A percentile compares a stretch with the other conserved stretches of the same genome.
Evolutionary conservation across 2,888 invertebrate species (phyloP).

Genomic region (Macrosoma leucophasiata): DNA sequence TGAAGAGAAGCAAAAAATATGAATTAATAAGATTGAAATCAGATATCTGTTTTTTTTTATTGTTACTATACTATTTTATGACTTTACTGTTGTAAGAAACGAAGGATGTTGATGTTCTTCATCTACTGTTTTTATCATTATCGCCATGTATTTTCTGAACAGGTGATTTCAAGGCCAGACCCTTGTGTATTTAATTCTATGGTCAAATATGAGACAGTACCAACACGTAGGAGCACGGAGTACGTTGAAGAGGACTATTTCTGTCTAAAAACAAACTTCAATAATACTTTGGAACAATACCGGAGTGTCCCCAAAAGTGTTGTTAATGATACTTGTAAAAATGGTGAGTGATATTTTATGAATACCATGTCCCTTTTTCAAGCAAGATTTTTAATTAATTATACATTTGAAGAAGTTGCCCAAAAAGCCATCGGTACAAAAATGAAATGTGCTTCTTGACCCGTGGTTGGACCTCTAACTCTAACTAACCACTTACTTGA

Average conservation of each 20-base stretch:
- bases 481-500: no score
- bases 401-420: no score
- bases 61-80: no score
- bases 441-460: no score
- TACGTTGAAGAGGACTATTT: constrained; percentile 57
- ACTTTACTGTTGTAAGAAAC: not conserved
- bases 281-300: constrained; percentile 53
- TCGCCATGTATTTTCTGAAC: constrained; percentile 7
- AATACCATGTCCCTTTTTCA: no score
- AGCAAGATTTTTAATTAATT: no score
- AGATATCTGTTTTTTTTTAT: no score
- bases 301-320: constrained; percentile 50
- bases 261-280: constrained; percentile 52
- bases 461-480: no score
- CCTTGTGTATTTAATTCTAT: constrained; percentile 61
- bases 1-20: no score
- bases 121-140: not conserved
- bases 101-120: not conserved
- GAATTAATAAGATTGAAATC: no score
- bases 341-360: no score
- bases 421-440: no score
- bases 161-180: constrained; percentile 45
- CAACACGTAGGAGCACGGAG: constrained; percentile 36
- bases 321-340: constrained; percentile 50
- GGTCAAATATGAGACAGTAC: constrained; percentile 59